phyloP scores from a whole-genome alignment of 1,140 invertebrate genomes.

The Zeugodacus cucurbitae region DNA sequence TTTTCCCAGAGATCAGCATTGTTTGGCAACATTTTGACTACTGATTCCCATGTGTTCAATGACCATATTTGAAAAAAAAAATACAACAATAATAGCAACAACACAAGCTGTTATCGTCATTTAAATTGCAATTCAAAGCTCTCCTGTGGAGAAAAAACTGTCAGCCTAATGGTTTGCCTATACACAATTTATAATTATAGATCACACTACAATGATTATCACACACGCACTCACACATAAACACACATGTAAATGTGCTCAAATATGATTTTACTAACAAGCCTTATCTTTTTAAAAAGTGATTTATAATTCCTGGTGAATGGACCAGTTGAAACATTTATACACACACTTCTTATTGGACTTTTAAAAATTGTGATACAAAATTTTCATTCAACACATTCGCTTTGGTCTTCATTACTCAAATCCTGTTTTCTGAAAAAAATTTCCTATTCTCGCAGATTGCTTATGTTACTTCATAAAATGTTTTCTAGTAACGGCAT shows the following conservation, averaged over 20 bases:
- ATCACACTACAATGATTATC: not conserved
- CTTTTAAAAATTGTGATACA: no score
- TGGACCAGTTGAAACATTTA: not conserved
- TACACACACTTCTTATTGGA: no score
- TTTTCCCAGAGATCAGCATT: not conserved
- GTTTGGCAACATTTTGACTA: not conserved
- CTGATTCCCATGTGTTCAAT: slow-evolving; percentile 7
- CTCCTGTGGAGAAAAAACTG: not conserved
- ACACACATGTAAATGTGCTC: not conserved
- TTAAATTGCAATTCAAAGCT: not conserved
- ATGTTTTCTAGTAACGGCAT: no score
- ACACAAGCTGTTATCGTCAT: not conserved
- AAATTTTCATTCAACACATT: no score
- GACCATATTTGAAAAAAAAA: not conserved
- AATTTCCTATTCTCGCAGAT: no score
- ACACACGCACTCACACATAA: not conserved
- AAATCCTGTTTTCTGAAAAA: no score
- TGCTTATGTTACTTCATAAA: no score
- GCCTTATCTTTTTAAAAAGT: not conserved
- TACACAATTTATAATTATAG: not conserved
- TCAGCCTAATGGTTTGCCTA: not conserved
- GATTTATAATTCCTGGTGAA: not conserved
- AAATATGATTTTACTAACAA: not conserved
- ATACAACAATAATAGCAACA: not conserved
- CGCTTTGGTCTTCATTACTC: no score